A percentile compares a stretch with the other conserved stretches of the same genome.
These are phyloP conservation scores for Melanotaenia trifasciata DNA, from an alignment of 2,797 vertebrate genomes.

Conservation along the genomic window DNA sequence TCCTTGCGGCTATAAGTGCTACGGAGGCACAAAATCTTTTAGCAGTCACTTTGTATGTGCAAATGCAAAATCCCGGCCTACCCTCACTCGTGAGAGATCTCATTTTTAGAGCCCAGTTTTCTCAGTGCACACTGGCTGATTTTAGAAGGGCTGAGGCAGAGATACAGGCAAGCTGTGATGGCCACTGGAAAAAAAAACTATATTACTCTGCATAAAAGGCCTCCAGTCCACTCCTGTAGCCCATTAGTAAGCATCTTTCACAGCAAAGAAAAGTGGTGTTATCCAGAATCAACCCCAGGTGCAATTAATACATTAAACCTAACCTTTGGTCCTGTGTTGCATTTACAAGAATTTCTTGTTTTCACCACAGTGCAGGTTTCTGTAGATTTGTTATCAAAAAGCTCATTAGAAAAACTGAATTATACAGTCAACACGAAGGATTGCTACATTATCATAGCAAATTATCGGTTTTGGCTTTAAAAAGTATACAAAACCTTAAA, in stretches of 20 bases:
- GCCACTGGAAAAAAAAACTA: conserved; percentile 56
- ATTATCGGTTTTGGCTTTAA: conserved; percentile 2
- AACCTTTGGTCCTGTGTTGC: conserved; percentile 48
- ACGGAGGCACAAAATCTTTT: conserved; percentile 60
- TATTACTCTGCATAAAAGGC: conserved; percentile 61
- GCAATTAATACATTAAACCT: conserved; percentile 20
- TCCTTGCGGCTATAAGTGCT: conserved; percentile 46
- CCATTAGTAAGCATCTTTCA: conserved; percentile 54
- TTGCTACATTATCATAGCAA: background rate
- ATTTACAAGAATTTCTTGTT: conserved; percentile 21
- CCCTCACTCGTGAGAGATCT: background rate
- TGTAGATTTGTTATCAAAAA: conserved; percentile 7
- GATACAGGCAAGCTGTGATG: conserved; percentile 42
- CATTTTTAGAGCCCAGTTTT: conserved; percentile 35
- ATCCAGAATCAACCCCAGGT: conserved; percentile 54
- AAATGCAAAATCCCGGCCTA: conserved; percentile 26
- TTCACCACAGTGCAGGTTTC: conserved; percentile 1
- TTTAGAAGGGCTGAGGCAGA: conserved; percentile 37
- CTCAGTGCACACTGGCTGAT: conserved; percentile 15
- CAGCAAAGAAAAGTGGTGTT: conserved; percentile 39
- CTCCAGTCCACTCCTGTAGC: conserved; percentile 61
- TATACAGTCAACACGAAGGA: conserved; percentile 1
- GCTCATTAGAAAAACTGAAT: conserved; percentile 17
- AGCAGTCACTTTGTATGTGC: conserved; percentile 39
- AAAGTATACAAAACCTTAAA: conserved; percentile 10